These are phyloP conservation scores for Hemaris fuciformis DNA, from an alignment of 2,888 invertebrate species.

Conservation along the genomic window DNA sequence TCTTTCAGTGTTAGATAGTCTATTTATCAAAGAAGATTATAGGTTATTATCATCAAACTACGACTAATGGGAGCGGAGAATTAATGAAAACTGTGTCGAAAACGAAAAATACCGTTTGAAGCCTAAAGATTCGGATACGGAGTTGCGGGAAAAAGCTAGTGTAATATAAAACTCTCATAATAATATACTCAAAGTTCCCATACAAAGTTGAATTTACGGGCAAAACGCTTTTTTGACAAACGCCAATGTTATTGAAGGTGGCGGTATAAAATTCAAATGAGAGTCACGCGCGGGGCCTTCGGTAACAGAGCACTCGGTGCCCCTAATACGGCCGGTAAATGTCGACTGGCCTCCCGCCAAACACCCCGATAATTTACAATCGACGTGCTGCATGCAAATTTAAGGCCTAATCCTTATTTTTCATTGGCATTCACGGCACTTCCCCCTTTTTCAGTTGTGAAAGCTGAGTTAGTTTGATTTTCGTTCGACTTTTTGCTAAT, in stretches of 20 bases:
- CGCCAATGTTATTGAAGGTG: constrained; percentile 5
- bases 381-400: constrained; percentile 64
- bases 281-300: constrained; percentile 44
- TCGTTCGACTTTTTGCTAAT: neutral
- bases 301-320: constrained; percentile 38
- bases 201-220: too few relatives aligned
- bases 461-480: neutral
- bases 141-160: too few relatives aligned
- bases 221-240: constrained; percentile 29
- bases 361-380: constrained; percentile 65
- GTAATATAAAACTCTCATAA: too few relatives aligned
- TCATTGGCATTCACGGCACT: constrained; percentile 43
- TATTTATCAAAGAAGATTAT: too few relatives aligned
- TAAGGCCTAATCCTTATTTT: constrained; percentile 56
- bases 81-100: too few relatives aligned
- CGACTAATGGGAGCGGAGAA: too few relatives aligned
- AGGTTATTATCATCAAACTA: too few relatives aligned
- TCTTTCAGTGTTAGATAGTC: too few relatives aligned
- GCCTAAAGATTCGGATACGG: too few relatives aligned
- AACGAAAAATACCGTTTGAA: too few relatives aligned
- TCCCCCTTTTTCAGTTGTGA: constrained; percentile 16
- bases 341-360: constrained; percentile 63
- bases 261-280: constrained; percentile 42
- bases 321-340: constrained; percentile 55
- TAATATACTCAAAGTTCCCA: too few relatives aligned